Evolutionary conservation across 1,140 invertebrate genomes (phyloP).

Genomic region (Tetraneura akinire): DNA sequence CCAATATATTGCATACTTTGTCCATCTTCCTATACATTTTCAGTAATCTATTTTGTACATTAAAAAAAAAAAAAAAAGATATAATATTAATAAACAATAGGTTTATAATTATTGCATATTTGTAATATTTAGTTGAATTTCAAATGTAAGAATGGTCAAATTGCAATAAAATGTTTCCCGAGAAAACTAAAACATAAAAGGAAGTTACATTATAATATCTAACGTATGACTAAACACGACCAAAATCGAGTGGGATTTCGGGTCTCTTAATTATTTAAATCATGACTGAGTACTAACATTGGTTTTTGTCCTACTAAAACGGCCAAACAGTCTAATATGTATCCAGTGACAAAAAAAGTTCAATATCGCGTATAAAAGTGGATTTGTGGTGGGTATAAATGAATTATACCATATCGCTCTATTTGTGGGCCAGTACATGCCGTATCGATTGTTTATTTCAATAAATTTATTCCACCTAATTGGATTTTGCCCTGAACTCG

Average conservation of each 20-base stretch:
- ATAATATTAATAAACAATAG: no score
- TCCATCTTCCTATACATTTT: slow-evolving; percentile 74
- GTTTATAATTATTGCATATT: no score
- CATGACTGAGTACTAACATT: slow-evolving; percentile 58
- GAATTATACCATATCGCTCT: slow-evolving; percentile 64
- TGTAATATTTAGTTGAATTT: no score
- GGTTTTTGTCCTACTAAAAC: slow-evolving; percentile 59
- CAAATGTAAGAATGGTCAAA: no score
- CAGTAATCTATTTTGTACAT: slow-evolving; percentile 64
- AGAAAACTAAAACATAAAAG: no score
- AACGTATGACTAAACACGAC: no score
- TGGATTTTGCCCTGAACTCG: slow-evolving; percentile 69
- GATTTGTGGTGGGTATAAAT: slow-evolving; percentile 60
- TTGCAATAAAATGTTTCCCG: no score
- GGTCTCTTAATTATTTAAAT: background rate
- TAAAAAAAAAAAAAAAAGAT: no score
- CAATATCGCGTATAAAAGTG: slow-evolving; percentile 61
- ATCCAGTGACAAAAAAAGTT: slow-evolving; percentile 59
- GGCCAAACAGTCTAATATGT: slow-evolving; percentile 57
- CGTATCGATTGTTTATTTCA: slow-evolving; percentile 39
- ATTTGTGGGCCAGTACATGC: slow-evolving; percentile 58
- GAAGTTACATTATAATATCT: no score
- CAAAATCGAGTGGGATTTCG: no score
- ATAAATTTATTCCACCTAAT: slow-evolving; percentile 68
- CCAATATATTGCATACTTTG: slow-evolving; percentile 69